Evolutionary conservation across 1,140 invertebrate genomes (phyloP), one percentile per base, ranked within the genome.

Genomic region (Glomeris maerens): DNA sequence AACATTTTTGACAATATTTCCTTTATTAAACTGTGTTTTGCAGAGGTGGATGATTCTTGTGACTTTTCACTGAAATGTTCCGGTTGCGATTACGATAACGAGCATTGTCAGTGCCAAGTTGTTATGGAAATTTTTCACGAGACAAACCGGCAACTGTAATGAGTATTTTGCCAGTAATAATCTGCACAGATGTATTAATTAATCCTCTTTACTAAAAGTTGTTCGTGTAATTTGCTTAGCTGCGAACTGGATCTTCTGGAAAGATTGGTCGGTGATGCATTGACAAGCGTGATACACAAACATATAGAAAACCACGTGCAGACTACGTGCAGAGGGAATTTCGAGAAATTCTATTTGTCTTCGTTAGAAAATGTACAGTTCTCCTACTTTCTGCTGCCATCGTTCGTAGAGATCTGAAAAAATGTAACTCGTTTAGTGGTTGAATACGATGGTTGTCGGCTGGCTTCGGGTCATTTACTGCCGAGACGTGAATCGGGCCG

Each of bases 381-480:
- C 42, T 36, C 3, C 22, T 45, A 44, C 23, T 52, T 41, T 27
- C 13, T n/a, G n/a, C n/a, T 26, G 36, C 5, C 49, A 53, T 40
- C 17, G 28, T 47, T 41, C n/a, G 14, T 44, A n/a, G 13, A 50
- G 42, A 25, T 27, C 26, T 58, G 49, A 50, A 52, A 45, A 53
- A 49, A 56, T 36, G 10, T 36, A 48, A 59, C 59, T 23, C 47
- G 55, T 68, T 1, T 57, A 83, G 74, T 92, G 88, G 87, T 70
- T 92, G 0, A 77, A 86, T 31, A 79, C 75, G 36, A 79, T 84
- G 41, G 80, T 91, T 0, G 77, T 90, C 64, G 77, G 75, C 2
- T 92, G 87, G 87, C 61, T 92, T 14, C 79, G 75, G 31, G 74
- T 79, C 59, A 81, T 91, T 49, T 91, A 85, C 52, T 27, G 40